Conservation (phyloP, 2,113 vertebrate genomes). For the Lycaon pictus region DNA sequence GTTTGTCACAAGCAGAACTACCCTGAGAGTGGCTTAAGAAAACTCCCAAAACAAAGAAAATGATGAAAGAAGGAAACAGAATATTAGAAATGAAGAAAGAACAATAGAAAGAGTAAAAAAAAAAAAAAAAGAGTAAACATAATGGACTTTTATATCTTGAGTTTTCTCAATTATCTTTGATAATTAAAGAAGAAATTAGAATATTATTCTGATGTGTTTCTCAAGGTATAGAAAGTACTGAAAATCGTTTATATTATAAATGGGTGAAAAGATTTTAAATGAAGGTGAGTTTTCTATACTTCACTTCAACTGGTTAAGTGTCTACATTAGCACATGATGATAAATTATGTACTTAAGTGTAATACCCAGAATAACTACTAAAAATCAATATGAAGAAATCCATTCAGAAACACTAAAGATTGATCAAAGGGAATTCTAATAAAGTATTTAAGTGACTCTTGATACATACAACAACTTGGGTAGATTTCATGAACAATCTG, state of each 20-base stretch:
- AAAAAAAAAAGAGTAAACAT: not conserved
- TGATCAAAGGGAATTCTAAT: not conserved
- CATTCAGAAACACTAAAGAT: not conserved
- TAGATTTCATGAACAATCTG: not conserved
- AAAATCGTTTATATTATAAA: not conserved
- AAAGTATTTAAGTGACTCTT: not conserved
- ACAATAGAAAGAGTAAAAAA: not conserved
- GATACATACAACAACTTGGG: not conserved
- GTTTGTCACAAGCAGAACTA: not conserved
- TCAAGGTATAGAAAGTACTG: not conserved
- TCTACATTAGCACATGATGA: not conserved
- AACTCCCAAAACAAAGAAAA: not conserved
- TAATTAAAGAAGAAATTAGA: not conserved
- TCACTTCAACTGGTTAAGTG: not conserved
- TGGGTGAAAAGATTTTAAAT: not conserved
- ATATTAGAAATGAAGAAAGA: not conserved
- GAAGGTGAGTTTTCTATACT: not conserved
- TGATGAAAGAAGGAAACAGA: not conserved
- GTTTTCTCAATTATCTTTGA: not conserved
- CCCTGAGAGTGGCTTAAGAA: not conserved
- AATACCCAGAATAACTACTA: not conserved
- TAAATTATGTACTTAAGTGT: not conserved
- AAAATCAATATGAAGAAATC: not conserved
- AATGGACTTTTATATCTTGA: not conserved
- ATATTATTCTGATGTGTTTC: not conserved